phyloP scores from a whole-genome alignment of 2,888 invertebrate species.

The Camponotus fellah region DNA sequence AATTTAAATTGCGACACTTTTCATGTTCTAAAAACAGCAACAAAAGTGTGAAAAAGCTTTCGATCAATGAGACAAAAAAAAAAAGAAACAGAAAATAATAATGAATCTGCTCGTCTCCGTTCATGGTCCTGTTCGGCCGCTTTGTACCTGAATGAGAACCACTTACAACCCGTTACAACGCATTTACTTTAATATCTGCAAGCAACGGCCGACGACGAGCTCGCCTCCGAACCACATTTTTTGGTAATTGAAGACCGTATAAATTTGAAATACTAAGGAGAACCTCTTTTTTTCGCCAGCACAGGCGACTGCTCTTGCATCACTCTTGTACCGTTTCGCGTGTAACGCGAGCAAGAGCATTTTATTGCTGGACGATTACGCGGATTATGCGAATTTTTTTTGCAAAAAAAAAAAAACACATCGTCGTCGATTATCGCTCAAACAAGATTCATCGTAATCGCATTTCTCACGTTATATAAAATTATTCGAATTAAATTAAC shows the following conservation, averaged over 20 bases:
- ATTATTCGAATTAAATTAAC: background rate
- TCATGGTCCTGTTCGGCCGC: slow-evolving; percentile 23
- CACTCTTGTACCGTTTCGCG: slow-evolving; percentile 17
- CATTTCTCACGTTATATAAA: background rate
- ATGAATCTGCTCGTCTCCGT: background rate
- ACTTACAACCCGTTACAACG: slow-evolving; percentile 70
- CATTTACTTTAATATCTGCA: slow-evolving; percentile 69
- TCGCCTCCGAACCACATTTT: slow-evolving; percentile 64
- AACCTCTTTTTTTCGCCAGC: slow-evolving; percentile 2
- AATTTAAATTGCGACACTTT: background rate
- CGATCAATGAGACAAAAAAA: background rate
- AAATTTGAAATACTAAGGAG: slow-evolving; percentile 56
- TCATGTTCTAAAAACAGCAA: background rate
- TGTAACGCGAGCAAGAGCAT: background rate
- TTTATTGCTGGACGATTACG: background rate
- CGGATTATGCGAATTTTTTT: background rate
- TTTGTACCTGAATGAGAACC: slow-evolving; percentile 66
- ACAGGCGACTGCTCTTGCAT: slow-evolving; percentile 6
- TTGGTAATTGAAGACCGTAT: slow-evolving; percentile 67
- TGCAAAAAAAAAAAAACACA: too few species aligned
- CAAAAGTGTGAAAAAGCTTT: background rate
- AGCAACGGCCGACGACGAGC: slow-evolving; percentile 35
- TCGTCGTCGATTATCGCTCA: background rate
- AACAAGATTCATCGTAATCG: background rate
- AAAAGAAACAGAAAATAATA: slow-evolving; percentile 16